Percentiles rank a stretch among this genome's conserved stretches.
Evolutionary conservation across 2,888 invertebrate species (phyloP).

Genomic region (Meandrusa payeni): DNA sequence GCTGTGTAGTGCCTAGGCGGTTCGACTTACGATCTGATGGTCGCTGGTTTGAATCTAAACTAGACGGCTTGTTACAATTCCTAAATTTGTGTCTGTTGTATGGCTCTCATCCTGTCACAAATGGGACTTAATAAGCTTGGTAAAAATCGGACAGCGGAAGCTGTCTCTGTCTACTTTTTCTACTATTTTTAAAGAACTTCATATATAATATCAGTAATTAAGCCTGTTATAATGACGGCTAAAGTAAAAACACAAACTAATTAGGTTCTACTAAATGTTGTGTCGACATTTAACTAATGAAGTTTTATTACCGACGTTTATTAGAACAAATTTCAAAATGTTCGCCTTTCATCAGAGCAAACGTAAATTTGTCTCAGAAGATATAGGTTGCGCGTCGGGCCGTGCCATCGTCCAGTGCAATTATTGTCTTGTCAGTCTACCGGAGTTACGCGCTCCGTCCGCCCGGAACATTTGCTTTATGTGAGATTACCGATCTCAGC

Average conservation of each 20-base stretch:
- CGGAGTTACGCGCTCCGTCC: slow-evolving; percentile 62
- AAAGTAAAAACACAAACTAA: slow-evolving; percentile 12
- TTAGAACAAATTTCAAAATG: slow-evolving; percentile 44
- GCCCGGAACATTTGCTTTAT: slow-evolving; percentile 59
- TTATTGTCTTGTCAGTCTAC: slow-evolving; percentile 74
- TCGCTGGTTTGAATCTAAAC: too few species aligned
- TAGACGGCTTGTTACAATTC: too few species aligned
- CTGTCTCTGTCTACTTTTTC: too few species aligned
- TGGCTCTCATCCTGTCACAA: too few species aligned
- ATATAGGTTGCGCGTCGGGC: slow-evolving; percentile 50
- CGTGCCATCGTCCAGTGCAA: slow-evolving; percentile 55
- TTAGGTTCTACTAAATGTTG: slow-evolving; percentile 3
- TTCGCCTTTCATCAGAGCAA: slow-evolving; percentile 58
- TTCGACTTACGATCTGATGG: too few species aligned
- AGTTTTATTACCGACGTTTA: slow-evolving; percentile 48
- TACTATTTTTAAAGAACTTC: too few species aligned
- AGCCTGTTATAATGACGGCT: too few species aligned
- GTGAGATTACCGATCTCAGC: slow-evolving; percentile 51
- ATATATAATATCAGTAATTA: too few species aligned
- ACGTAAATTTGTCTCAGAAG: slow-evolving; percentile 68
- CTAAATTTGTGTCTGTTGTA: too few species aligned
- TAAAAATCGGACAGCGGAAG: too few species aligned
- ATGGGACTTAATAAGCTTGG: too few species aligned
- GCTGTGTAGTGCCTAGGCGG: too few species aligned
- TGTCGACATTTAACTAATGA: slow-evolving; percentile 43